Conservation (phyloP, 2,888 invertebrate genomes). For the Temnothorax unifasciatus region DNA sequence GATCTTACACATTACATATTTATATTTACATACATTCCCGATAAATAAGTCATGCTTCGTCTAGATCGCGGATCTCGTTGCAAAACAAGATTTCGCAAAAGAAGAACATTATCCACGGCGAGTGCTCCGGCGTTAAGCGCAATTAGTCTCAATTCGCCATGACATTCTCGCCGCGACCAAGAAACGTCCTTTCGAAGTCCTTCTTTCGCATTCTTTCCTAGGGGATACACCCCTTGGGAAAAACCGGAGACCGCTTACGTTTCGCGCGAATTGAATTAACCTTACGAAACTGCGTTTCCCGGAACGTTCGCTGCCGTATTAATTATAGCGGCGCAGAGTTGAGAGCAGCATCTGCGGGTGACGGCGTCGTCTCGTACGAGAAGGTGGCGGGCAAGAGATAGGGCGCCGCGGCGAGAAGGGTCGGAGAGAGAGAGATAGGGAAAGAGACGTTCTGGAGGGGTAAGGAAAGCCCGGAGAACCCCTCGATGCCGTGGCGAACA, state of each 20-base stretch:
- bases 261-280: constrained; percentile 54
- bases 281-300: constrained; percentile 44
- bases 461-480: constrained; percentile 46
- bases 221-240: neutral
- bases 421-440: neutral
- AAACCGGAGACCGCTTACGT: constrained; percentile 39
- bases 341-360: constrained; percentile 81
- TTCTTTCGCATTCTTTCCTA: neutral
- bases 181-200: neutral
- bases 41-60: too few relatives aligned
- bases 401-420: constrained; percentile 31
- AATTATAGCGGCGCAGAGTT: constrained; percentile 78
- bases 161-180: neutral
- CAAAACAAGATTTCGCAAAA: neutral
- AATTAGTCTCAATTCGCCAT: constrained; percentile 2
- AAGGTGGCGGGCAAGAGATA: constrained; percentile 42
- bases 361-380: constrained; percentile 74
- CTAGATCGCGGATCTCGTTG: too few relatives aligned
- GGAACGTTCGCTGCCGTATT: constrained; percentile 76
- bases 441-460: neutral
- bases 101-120: neutral
- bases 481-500: constrained; percentile 63
- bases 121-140: neutral
- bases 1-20: too few relatives aligned
- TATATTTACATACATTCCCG: too few relatives aligned